Evolutionary conservation across 2,888 invertebrate genomes (phyloP).

Genomic region (Cheiracanthium punctorium): DNA sequence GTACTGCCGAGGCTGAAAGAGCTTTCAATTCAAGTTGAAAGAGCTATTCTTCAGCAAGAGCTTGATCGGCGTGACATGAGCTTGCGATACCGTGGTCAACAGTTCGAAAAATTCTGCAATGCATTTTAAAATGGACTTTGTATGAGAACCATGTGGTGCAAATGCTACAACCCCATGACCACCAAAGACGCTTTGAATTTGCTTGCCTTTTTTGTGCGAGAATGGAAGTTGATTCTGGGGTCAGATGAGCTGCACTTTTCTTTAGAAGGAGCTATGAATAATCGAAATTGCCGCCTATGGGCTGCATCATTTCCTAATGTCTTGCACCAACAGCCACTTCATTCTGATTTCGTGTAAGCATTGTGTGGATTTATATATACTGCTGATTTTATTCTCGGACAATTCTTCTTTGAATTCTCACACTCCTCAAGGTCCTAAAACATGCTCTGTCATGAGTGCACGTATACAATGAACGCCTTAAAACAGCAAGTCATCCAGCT

Average conservation of each 20-base stretch:
- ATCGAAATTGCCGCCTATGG: not conserved
- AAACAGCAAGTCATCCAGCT: not conserved
- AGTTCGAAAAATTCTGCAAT: slow-evolving; percentile 12
- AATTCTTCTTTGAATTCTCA: not conserved
- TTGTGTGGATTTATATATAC: not conserved
- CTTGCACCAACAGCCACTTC: not conserved
- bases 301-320: not conserved
- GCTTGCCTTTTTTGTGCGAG: not conserved
- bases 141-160: not conserved
- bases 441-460: not conserved
- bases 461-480: not conserved
- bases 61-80: not conserved
- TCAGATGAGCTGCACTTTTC: too few relatives aligned
- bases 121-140: slow-evolving; percentile 7
- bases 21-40: too few relatives aligned
- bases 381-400: not conserved
- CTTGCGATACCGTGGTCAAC: not conserved
- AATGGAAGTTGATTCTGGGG: too few relatives aligned
- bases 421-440: not conserved
- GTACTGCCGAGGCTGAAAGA: not conserved
- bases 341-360: not conserved
- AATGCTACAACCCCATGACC: not conserved
- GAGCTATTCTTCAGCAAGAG: not conserved
- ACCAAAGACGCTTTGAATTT: not conserved
- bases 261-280: too few relatives aligned